Evolutionary conservation across 2,797 vertebrate genomes (phyloP).

Genomic region (Erethizon dorsatum): DNA sequence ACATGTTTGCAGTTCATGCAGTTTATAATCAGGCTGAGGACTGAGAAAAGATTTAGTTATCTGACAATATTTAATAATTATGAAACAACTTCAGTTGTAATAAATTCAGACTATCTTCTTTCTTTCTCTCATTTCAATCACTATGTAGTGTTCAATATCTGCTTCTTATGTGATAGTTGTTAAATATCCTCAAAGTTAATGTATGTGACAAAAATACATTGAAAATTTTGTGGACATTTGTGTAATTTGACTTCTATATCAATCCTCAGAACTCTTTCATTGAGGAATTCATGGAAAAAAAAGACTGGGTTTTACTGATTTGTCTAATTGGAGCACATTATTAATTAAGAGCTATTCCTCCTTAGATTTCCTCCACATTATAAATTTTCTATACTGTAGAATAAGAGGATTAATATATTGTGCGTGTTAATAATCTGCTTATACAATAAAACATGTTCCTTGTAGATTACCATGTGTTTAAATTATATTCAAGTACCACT

Average conservation of each 20-base stretch:
- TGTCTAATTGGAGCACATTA: background rate
- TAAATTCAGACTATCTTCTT: background rate
- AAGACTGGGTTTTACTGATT: background rate
- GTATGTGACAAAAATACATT: background rate
- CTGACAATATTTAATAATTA: background rate
- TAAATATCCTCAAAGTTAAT: background rate
- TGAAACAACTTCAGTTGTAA: background rate
- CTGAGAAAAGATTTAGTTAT: background rate
- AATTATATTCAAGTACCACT: background rate
- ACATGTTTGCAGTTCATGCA: background rate
- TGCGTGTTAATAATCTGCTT: background rate
- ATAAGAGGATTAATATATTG: background rate
- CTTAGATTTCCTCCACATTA: background rate
- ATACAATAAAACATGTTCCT: background rate
- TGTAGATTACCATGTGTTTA: background rate
- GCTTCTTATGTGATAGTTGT: background rate
- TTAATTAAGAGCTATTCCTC: background rate
- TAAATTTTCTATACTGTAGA: background rate
- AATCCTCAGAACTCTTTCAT: background rate
- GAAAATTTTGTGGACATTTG: background rate
- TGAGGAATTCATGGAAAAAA: background rate
- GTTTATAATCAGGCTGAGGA: background rate
- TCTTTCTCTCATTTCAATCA: background rate
- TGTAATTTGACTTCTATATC: background rate
- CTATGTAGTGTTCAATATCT: background rate